Evolutionary conservation across 2,888 invertebrate species (phyloP).

Genomic region (Troilus luridus): DNA sequence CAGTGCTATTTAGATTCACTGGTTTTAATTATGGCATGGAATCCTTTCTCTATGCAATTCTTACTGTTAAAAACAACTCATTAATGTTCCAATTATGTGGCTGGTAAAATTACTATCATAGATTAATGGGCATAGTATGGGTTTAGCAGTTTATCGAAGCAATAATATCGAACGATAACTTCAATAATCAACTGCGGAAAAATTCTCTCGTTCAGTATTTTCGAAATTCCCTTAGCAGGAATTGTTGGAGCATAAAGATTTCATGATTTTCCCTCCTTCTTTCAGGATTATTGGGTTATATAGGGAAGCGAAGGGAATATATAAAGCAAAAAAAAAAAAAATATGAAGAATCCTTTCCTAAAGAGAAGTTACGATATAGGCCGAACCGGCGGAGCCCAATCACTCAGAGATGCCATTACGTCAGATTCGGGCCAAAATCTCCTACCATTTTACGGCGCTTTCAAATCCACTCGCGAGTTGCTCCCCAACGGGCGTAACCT

Average conservation of each 20-base stretch:
- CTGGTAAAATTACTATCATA: too few relatives aligned
- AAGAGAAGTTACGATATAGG: neutral
- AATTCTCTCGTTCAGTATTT: neutral
- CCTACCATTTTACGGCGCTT: neutral
- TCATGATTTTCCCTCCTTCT: neutral
- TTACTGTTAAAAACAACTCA: too few relatives aligned
- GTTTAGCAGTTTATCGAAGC: too few relatives aligned
- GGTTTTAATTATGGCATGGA: too few relatives aligned
- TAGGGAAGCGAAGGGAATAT: neutral
- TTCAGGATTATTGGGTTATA: neutral
- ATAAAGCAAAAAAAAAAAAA: neutral
- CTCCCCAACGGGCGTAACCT: neutral
- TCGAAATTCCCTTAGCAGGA: neutral
- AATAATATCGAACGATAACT: neutral
- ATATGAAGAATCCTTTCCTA: neutral
- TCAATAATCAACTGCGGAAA: neutral
- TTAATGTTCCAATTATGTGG: too few relatives aligned
- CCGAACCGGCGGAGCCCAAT: neutral
- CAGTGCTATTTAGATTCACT: too few relatives aligned
- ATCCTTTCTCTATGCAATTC: too few relatives aligned
- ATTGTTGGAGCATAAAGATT: neutral
- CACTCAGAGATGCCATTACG: neutral
- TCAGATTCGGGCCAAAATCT: constrained; percentile 11
- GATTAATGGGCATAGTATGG: too few relatives aligned
- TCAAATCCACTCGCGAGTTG: neutral